Evolutionary conservation across 2,888 invertebrate species (phyloP).

Genomic region (Galerucella calmariensis): DNA sequence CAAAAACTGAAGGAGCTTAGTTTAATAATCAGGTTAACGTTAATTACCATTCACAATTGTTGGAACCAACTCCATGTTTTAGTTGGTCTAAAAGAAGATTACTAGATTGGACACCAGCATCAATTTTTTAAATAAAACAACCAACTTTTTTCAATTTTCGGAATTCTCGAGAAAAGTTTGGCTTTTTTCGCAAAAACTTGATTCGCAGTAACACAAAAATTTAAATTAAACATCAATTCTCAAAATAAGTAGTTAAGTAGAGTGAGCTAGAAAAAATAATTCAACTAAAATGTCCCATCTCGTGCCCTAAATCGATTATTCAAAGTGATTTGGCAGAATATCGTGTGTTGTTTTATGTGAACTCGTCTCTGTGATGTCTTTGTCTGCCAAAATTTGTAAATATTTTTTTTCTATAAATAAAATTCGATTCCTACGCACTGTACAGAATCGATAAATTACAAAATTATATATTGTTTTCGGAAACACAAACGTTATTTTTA

Average conservation of each 20-base stretch:
- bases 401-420: conserved; percentile 26
- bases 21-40: too few species aligned
- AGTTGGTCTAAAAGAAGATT: too few species aligned
- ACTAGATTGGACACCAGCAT: too few species aligned
- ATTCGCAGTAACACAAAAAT: neutral
- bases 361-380: conserved; percentile 5
- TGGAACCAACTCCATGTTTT: too few species aligned
- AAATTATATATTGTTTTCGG: neutral
- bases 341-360: neutral
- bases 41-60: too few species aligned
- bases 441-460: neutral
- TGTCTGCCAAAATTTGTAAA: conserved; percentile 29
- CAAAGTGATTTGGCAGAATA: neutral
- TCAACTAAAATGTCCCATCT: neutral
- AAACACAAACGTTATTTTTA: neutral
- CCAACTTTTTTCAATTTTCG: too few species aligned
- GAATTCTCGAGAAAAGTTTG: too few species aligned
- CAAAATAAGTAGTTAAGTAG: neutral
- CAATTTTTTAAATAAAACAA: too few species aligned
- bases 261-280: neutral
- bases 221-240: neutral
- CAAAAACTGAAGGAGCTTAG: too few species aligned
- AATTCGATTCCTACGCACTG: neutral
- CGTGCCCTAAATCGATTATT: neutral
- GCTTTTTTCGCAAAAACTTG: too few species aligned